Evolutionary conservation across 2,797 vertebrate genomes (phyloP).

Genomic region (Anisognathus igniventris): DNA sequence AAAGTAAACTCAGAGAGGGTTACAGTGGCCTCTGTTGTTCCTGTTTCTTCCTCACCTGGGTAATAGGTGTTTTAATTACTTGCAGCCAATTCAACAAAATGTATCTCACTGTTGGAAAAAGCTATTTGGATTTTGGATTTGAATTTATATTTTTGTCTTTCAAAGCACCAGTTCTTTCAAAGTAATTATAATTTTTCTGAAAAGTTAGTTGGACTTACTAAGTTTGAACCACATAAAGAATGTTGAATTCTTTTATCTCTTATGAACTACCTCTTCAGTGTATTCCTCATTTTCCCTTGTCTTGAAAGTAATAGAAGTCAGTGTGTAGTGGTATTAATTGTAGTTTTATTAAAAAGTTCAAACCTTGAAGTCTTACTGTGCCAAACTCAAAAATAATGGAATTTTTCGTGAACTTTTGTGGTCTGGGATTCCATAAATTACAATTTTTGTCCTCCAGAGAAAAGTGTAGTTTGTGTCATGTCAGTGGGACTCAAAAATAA

Average conservation of each 20-base stretch:
- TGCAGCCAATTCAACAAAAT: accelerated
- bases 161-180: not conserved
- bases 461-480: not conserved
- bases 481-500: not conserved
- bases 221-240: not conserved
- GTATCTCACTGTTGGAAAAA: not conserved
- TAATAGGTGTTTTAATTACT: not conserved
- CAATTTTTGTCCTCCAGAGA: not conserved
- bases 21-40: not conserved
- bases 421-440: not conserved
- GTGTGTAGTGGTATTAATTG: not conserved
- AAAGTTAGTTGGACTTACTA: not conserved
- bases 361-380: not conserved
- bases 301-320: not conserved
- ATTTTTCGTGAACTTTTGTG: not conserved
- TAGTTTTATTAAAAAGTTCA: not conserved
- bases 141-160: not conserved
- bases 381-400: not conserved
- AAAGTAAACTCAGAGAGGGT: not conserved
- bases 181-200: not conserved
- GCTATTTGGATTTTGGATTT: not conserved
- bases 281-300: not conserved
- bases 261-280: not conserved
- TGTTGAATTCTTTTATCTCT: not conserved
- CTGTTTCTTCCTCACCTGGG: not conserved